phyloP scores from a whole-genome alignment of 2,888 invertebrate species.

The Liodrosophila aerea region DNA sequence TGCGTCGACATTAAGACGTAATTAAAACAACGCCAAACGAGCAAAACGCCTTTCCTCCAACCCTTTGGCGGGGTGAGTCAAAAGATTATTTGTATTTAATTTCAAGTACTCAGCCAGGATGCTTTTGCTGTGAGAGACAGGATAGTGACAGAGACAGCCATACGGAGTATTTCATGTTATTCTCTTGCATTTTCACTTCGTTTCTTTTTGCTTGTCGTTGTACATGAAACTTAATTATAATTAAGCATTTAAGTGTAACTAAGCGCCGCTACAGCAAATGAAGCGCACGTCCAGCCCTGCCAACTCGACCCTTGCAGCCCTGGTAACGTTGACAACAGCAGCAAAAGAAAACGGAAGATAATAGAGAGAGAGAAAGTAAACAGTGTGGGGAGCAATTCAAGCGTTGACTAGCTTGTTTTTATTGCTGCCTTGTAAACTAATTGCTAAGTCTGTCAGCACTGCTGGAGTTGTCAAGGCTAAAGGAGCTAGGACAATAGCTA shows the following conservation, averaged over 20 bases:
- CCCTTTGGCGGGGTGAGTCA: conserved; percentile 51
- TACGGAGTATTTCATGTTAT: no score
- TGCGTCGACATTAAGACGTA: conserved; percentile 73
- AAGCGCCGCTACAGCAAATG: conserved; percentile 68
- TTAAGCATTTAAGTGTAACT: conserved; percentile 77
- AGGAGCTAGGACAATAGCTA: no score
- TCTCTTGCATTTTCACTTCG: conserved; percentile 29
- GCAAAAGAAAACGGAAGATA: conserved; percentile 15
- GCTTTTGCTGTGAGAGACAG: conserved; percentile 29
- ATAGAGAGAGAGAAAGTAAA: not conserved
- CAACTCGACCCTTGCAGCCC: conserved; percentile 1
- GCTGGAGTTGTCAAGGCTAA: no score
- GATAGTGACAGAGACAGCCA: conserved; percentile 21
- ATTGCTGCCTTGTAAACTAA: conserved; percentile 63
- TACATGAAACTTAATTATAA: conserved; percentile 77
- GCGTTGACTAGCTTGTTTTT: conserved; percentile 44
- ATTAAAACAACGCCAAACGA: conserved; percentile 72
- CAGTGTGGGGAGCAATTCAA: not conserved
- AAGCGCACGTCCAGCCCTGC: conserved; percentile 55
- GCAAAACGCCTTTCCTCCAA: conserved; percentile 26
- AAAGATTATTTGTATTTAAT: conserved; percentile 77
- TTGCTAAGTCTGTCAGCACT: conserved; percentile 53
- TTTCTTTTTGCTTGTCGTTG: conserved; percentile 33
- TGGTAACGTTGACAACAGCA: conserved; percentile 43
- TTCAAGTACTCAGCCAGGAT: conserved; percentile 60